Evolutionary conservation across 2,113 vertebrate species (phyloP).

Genomic region (Scomber japonicus): DNA sequence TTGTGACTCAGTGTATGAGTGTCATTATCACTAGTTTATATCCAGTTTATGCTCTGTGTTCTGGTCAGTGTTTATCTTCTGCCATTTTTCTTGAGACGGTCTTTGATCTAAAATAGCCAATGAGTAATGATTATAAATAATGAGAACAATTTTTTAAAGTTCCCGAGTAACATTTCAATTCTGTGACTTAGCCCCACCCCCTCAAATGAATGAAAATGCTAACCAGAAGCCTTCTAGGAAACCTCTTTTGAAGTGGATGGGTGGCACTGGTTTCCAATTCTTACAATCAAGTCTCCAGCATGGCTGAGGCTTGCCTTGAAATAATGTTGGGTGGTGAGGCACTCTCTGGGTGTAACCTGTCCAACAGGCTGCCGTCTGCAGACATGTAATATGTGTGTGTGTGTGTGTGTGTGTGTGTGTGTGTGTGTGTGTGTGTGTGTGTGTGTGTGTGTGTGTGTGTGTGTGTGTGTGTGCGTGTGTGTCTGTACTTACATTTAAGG

Average conservation of each 20-base stretch:
- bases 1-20: background rate
- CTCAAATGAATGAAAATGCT: constrained; percentile 28
- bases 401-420: constrained; percentile 10
- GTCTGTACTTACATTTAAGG: background rate
- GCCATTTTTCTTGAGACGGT: too few species aligned
- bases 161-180: background rate
- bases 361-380: constrained; percentile 52
- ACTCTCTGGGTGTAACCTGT: constrained; percentile 65
- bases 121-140: too few species aligned
- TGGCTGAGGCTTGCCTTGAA: constrained; percentile 42
- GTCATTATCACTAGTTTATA: background rate
- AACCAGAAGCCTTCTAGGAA: constrained; percentile 1
- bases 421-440: constrained; percentile 4
- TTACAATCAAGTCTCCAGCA: constrained; percentile 38
- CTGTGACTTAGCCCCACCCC: background rate
- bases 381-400: background rate
- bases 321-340: constrained; percentile 41
- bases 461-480: constrained; percentile 3
- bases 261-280: constrained; percentile 38
- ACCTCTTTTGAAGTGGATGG: constrained; percentile 38
- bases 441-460: constrained; percentile 11
- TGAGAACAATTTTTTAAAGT: background rate
- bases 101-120: too few species aligned
- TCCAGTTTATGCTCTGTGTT: background rate
- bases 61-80: too few species aligned